Evolutionary conservation across 2,888 invertebrate genomes (phyloP), one percentile per base, ranked within the genome.

Genomic region (Adela reaumurella): DNA sequence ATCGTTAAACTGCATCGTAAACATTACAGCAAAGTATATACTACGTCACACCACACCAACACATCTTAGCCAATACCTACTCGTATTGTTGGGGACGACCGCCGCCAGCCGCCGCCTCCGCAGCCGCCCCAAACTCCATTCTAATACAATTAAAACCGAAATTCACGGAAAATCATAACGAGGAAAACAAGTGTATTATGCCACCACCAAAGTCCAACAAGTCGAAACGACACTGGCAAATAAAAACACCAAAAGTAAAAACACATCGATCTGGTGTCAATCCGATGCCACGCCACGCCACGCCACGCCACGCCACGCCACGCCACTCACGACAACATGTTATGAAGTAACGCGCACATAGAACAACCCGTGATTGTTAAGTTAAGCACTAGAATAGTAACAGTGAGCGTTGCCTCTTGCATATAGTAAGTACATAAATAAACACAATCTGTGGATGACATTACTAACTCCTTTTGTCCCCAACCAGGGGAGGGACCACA

Each of bases 351-450:
- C 52, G 51, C 50, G 52, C 50, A 51, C 46, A 50, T 42, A 45
- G 47, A 49, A 46, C 50, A 49, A 49, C 48, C 46, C 47, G 54
- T 51, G 51, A 52, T 53, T 48, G 52, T 52, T 50, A 55, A 53
- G 47, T 50, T 49, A 53, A 54, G 52, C 51, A 49, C 50, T 49
- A 53, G 53, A 51, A 51, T 17, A 35, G 17, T 50, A n/a, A 50
- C 50, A 46, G 51, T 51, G 53, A 53, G 52, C 51, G 52, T 50
- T 50, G 51, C 49, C 50, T 49, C 45, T 35, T 43, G 43, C 43
- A 43, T 43, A 43, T 43, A 5, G 8, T 35, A 35, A 35, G 19
- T 43, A 43, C 19, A 43, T 43, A 43, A 10, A 43, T 43, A 43
- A 19, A 3, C 43, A 3, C 17, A 14, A 17, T 43, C 43, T 16